These are phyloP conservation scores for Drosophila lacertosa DNA, from an alignment of 1,140 invertebrate genomes.

Conservation along the genomic window DNA sequence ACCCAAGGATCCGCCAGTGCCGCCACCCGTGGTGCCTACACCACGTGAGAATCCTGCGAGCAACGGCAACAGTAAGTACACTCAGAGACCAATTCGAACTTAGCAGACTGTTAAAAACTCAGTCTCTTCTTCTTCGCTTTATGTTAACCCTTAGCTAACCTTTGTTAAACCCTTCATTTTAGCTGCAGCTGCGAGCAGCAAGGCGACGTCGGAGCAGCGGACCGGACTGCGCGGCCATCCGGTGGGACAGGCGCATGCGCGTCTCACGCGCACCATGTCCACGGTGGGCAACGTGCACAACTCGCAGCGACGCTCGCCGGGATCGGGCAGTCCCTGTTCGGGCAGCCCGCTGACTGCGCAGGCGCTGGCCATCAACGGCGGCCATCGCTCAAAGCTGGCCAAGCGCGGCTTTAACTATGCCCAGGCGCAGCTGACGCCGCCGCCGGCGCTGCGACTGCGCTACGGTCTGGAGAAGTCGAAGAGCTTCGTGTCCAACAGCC, in stretches of 20 bases:
- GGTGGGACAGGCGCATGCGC: conserved; percentile 2
- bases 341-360: conserved; percentile 65
- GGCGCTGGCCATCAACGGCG: conserved; percentile 62
- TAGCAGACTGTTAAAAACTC: too few species aligned
- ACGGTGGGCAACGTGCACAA: conserved; percentile 42
- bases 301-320: conserved; percentile 48
- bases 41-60: conserved; percentile 43
- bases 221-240: conserved; percentile 44
- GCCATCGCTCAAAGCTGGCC: conserved; percentile 54
- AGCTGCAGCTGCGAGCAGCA: neutral
- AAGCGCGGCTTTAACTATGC: conserved; percentile 85
- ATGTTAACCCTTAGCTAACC: too few species aligned
- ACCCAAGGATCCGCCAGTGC: conserved; percentile 74
- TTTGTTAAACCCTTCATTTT: neutral
- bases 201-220: conserved; percentile 34
- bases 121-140: too few species aligned
- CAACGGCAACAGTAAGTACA: conserved; percentile 35
- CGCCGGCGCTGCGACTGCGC: conserved; percentile 54
- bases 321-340: conserved; percentile 56
- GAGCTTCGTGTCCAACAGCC: conserved; percentile 75
- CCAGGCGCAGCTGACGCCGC: conserved; percentile 68
- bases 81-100: too few species aligned
- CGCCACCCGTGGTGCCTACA: conserved; percentile 28
- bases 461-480: conserved; percentile 77
- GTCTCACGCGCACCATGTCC: conserved; percentile 62